These are phyloP conservation scores for Tortrix viridana DNA, from an alignment of 2,888 invertebrate genomes.

Conservation along the genomic window DNA sequence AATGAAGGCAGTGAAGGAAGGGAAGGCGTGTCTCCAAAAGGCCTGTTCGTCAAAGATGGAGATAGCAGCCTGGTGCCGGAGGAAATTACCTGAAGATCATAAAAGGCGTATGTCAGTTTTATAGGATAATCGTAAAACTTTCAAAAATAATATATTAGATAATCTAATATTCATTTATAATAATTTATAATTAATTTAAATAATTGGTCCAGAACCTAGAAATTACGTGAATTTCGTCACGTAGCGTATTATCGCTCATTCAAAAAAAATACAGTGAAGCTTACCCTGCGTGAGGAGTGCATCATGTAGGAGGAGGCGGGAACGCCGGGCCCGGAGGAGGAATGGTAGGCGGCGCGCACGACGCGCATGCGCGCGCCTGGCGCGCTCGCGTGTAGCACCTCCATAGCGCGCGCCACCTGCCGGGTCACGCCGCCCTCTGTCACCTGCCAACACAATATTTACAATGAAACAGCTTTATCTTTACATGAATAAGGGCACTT, in stretches of 20 bases:
- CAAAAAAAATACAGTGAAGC: neutral
- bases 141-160: neutral
- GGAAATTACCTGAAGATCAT: slow-evolving; percentile 70
- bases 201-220: too few species aligned
- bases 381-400: slow-evolving; percentile 88
- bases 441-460: slow-evolving; percentile 57
- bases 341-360: slow-evolving; percentile 86
- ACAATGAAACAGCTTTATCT: slow-evolving; percentile 30
- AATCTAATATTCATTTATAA: neutral
- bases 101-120: slow-evolving; percentile 2
- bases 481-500: slow-evolving; percentile 22
- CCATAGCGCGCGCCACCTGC: slow-evolving; percentile 84
- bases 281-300: slow-evolving; percentile 75
- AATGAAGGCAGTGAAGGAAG: slow-evolving; percentile 24
- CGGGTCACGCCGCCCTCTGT: slow-evolving; percentile 79
- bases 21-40: slow-evolving; percentile 28
- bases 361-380: slow-evolving; percentile 88
- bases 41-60: slow-evolving; percentile 58
- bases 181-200: too few species aligned
- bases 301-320: slow-evolving; percentile 75
- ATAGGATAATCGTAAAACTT: neutral
- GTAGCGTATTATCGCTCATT: too few species aligned
- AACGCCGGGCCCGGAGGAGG: slow-evolving; percentile 69
- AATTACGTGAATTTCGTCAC: too few species aligned
- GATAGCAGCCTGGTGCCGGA: slow-evolving; percentile 73